phyloP scores from a whole-genome alignment of 1,140 invertebrate species.

The Laupala kohalensis region DNA sequence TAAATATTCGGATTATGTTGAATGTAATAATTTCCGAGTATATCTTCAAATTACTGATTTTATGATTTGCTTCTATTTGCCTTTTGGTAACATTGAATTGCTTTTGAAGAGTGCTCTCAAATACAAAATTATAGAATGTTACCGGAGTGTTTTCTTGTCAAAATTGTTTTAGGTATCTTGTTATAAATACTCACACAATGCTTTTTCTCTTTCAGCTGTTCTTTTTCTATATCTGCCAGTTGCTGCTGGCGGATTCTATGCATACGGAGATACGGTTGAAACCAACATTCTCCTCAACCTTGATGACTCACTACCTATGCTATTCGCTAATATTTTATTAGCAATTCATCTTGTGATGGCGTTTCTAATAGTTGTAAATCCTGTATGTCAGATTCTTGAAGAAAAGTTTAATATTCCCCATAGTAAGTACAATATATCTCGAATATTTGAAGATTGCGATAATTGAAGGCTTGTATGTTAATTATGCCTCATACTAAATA shows the following conservation, averaged over 20 bases:
- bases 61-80: too few species aligned
- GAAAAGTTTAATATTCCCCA: slow-evolving; percentile 46
- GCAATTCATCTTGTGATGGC: slow-evolving; percentile 44
- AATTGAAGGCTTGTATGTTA: too few species aligned
- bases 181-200: background rate
- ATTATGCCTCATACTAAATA: too few species aligned
- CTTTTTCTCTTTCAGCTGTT: slow-evolving; percentile 33
- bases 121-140: too few species aligned
- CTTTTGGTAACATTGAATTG: too few species aligned
- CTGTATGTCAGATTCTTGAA: slow-evolving; percentile 54
- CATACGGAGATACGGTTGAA: slow-evolving; percentile 40
- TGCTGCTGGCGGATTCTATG: slow-evolving; percentile 38
- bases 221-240: slow-evolving; percentile 42
- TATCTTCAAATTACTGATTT: too few species aligned
- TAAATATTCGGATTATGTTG: too few species aligned
- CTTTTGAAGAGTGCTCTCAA: too few species aligned
- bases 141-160: too few species aligned
- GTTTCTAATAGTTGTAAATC: slow-evolving; percentile 51
- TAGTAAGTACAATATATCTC: slow-evolving; percentile 35
- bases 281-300: slow-evolving; percentile 40
- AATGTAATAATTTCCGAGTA: too few species aligned
- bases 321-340: slow-evolving; percentile 43
- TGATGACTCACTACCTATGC: slow-evolving; percentile 30
- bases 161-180: too few species aligned
- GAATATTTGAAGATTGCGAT: too few species aligned